Base-by-base conservation (phyloP, 2,888 invertebrate species). In the Sympetrum striolatum region DNA sequence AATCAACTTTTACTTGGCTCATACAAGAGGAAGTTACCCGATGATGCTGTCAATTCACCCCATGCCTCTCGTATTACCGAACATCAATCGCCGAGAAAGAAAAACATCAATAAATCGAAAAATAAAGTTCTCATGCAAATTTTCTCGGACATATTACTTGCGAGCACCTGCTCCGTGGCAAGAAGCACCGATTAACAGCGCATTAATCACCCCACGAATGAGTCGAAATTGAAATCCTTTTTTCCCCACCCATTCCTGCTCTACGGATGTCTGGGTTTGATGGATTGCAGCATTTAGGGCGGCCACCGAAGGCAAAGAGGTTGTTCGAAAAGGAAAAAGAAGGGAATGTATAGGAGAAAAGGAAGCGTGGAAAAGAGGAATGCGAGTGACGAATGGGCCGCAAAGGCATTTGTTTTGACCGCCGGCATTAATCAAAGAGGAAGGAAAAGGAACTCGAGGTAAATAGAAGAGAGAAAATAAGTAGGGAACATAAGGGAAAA, bases 311-410 rank as follows among this genome's bases (percentile, higher is more conserved):
- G 18, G 60, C 4, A 60, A 64, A 64, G 64, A 64, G 64, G 44
- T 44, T 44, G 44, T 44, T 44, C 10, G 53, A 18, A 18, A 53
- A 53, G 53, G 53, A 53, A 53, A 53, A 53, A 53, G 53, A 53
- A 44, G 48, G 35, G 31, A 35, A 82, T 35, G 35, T 5, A 53
- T 53, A 53, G 53, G 37, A 60, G 53, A 22, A 31, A 18, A 31
- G 58, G 31, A 58, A 18, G 86, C 60, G 86, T 64, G 86, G 64
- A 86, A 86, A 60, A 86, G 64, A 64, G 22, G 37, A 53, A 73
- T 73, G 31, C 12, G 60, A 4, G 86, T 86, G 86, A 86, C 86
- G 86, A 86, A 86, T 86, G 86, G 86, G n/a, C 86, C 37, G 60
- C 37, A 18, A 22, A n/a, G 58, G 60, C 86, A 37, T 86, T 86